A percentile compares a stretch with the other conserved stretches of the same genome.
phyloP scores from a whole-genome alignment of 2,797 vertebrate genomes.

The Myotis pilosus region DNA sequence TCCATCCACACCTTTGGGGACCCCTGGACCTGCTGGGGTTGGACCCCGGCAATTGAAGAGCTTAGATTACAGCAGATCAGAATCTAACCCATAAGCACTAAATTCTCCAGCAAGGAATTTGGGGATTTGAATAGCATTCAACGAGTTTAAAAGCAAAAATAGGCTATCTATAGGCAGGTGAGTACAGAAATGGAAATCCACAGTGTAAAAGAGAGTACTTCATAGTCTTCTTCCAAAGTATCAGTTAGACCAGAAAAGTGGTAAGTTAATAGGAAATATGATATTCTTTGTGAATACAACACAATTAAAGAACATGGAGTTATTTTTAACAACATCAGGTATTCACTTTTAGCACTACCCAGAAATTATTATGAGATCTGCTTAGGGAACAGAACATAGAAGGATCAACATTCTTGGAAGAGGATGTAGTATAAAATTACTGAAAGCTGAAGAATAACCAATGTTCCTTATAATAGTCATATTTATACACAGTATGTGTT shows the following conservation, averaged over 20 bases:
- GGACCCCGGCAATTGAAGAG: too few relatives aligned
- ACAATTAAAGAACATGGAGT: neutral
- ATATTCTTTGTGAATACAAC: neutral
- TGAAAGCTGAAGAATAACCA: neutral
- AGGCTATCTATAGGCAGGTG: neutral
- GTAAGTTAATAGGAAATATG: neutral
- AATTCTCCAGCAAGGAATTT: neutral
- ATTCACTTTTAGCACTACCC: neutral
- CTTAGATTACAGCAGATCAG: constrained; percentile 12
- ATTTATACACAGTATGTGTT: neutral
- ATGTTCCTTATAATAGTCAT: neutral
- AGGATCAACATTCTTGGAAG: neutral
- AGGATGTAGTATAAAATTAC: neutral
- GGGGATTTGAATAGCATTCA: neutral
- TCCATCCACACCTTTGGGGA: too few relatives aligned
- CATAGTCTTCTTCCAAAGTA: neutral
- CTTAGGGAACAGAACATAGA: neutral
- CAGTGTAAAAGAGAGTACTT: neutral
- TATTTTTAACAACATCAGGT: neutral
- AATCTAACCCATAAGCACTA: neutral
- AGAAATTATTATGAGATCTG: neutral
- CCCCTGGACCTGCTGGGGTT: too few relatives aligned
- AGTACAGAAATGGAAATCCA: neutral
- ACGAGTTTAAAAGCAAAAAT: neutral
- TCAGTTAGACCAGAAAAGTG: neutral